Base-by-base conservation (phyloP, 2,797 vertebrate genomes). In the Chanos chanos region DNA sequence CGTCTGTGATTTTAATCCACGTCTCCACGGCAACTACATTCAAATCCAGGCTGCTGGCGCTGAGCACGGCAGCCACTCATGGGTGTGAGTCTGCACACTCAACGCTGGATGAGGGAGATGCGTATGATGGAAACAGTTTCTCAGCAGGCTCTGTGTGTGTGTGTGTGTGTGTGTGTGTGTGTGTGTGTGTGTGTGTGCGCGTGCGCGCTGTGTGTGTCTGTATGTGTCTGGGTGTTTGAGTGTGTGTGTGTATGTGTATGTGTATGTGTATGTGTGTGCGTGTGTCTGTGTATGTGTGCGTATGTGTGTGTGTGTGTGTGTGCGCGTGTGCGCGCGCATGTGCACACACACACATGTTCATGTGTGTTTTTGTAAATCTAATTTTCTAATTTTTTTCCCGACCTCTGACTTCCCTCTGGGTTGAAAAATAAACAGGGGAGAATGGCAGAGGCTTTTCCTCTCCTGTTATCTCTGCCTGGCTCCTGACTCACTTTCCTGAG, bases 31-130 rank as follows among this genome's bases (percentile, higher is more conserved):
- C 76, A 68, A 73, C 71, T 70, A 65, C 43, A 76, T 78, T 78
- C 54, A 72, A 80, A 77, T 78, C 70, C 61, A 73, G 64, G 70
- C 76, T 68, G 72, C 65, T 67, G 64, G 75, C 70, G 57, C 25
- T 13, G 66, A 77, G 62, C 73, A 56, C 62, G 51, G 21, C 24
- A 56, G 36, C 75, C 80, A 83, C 81, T 73, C 67, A 70, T 66
- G n/a, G 49, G 43, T 41, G 27, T 22, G 5, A 49, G 54, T 28
- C 72, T 44, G 56, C 43, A 25, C 33, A 43, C 21, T 40, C 10
- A 9, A 43, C 22, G 10, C 18, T 21, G n/a, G n/a, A n/a, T n/a
- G n/a, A n/a, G n/a, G n/a, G n/a, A n/a, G n/a, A n/a, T n/a, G n/a
- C n/a, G n/a, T n/a, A n/a, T n/a, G n/a, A n/a, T n/a, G n/a, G n/a